These are phyloP conservation scores for Stenchaetothrips biformis DNA, from an alignment of 2,888 invertebrate species.

Conservation along the genomic window DNA sequence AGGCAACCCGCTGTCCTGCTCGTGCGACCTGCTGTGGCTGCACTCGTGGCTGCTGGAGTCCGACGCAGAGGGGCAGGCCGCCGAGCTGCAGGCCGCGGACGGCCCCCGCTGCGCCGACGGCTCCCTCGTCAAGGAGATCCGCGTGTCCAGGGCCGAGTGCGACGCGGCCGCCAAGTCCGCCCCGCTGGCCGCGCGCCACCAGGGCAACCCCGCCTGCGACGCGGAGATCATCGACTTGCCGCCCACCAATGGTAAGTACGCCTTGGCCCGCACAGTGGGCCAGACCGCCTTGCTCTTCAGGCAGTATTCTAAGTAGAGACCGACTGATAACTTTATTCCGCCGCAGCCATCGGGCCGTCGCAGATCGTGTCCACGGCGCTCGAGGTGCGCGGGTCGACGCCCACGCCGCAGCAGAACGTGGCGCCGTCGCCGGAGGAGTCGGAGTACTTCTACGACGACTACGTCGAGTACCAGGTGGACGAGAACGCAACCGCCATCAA, in stretches of 20 bases:
- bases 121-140: slow-evolving; percentile 65
- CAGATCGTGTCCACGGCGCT: slow-evolving; percentile 57
- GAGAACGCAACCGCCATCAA: slow-evolving; percentile 35
- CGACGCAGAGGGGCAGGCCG: slow-evolving; percentile 34
- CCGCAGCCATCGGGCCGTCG: slow-evolving; percentile 47
- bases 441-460: slow-evolving; percentile 79
- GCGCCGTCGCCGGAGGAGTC: slow-evolving; percentile 64
- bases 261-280: slow-evolving; percentile 25
- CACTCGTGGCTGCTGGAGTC: slow-evolving; percentile 76
- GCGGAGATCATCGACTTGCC: slow-evolving; percentile 10
- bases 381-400: slow-evolving; percentile 44
- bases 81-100: slow-evolving; percentile 49
- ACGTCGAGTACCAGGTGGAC: slow-evolving; percentile 52
- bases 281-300: not conserved
- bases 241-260: slow-evolving; percentile 2
- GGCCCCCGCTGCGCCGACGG: slow-evolving; percentile 79
- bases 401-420: slow-evolving; percentile 42
- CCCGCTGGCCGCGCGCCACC: not conserved
- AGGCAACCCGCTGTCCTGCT: slow-evolving; percentile 81
- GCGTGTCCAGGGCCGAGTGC: slow-evolving; percentile 67
- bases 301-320: not conserved
- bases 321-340: slow-evolving; percentile 27
- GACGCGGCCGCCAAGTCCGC: slow-evolving; percentile 41
- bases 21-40: slow-evolving; percentile 77
- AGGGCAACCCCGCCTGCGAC: slow-evolving; percentile 9